These are phyloP conservation scores for Stictonetta naevosa DNA, from an alignment of 2,113 vertebrate species.

Conservation along the genomic window DNA sequence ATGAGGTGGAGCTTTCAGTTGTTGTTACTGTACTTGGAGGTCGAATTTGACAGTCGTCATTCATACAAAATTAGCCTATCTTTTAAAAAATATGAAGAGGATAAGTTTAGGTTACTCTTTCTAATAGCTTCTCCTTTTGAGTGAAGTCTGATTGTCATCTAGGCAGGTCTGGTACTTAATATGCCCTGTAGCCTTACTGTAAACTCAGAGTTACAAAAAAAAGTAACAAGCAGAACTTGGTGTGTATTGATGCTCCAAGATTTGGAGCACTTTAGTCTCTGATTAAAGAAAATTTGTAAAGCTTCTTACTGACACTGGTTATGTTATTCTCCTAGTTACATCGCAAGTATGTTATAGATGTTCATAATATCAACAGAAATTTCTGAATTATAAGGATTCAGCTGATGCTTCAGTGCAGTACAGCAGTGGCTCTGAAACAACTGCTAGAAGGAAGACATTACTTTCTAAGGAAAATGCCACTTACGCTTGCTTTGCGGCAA, in stretches of 20 bases:
- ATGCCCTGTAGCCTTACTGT: neutral
- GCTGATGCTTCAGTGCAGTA: neutral
- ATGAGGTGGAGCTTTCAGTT: neutral
- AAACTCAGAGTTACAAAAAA: neutral
- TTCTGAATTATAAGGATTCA: neutral
- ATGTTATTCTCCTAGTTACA: neutral
- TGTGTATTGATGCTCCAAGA: neutral
- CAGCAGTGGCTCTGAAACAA: neutral
- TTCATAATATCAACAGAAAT: neutral
- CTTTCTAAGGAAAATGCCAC: neutral
- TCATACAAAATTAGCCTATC: neutral
- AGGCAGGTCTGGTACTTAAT: neutral
- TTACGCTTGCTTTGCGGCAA: neutral
- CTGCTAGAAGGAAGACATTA: neutral
- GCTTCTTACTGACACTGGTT: neutral
- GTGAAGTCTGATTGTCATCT: neutral
- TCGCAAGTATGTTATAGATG: neutral
- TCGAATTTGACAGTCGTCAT: neutral
- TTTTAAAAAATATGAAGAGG: neutral
- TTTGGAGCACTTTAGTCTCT: neutral
- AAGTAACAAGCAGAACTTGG: neutral
- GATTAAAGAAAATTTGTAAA: neutral
- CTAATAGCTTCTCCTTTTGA: neutral
- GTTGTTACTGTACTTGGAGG: neutral
- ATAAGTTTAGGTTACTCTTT: neutral